Evolutionary conservation across 2,113 vertebrate genomes (phyloP), one percentile per base, ranked within the genome.

Genomic region (Diadophis punctatus): DNA sequence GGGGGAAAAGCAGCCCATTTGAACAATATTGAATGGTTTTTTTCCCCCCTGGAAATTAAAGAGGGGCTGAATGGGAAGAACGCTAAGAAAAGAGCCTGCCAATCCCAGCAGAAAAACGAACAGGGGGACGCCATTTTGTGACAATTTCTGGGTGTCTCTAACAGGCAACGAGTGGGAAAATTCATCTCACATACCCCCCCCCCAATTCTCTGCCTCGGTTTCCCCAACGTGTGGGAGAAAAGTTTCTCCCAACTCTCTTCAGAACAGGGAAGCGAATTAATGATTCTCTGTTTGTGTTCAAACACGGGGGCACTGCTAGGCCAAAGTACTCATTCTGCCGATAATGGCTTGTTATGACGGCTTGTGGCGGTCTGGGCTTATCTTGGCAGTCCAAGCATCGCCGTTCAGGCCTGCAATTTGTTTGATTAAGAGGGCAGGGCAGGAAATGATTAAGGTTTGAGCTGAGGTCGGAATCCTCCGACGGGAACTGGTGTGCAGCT

Each of bases 371-470:
- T 6, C n/a, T 1, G 0, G 39, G 63, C 96, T 51, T 95, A 96
- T 95, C 95, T 91, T 49, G 16, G 5, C 0, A 0, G 56, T 11
- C 0, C 86, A 2, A 68, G 27, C 43, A 43, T 56, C 0, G 18
- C 46, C 5, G 46, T 46, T 2, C 5, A 5, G 46, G 46, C 5
- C 46, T 46, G 46, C 0, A 30, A 3, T 60, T 20, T 34, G n/a
- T 1, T 86, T 95, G 48, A 0, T 3, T 3, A 6, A 18, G n/a
- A 89, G 91, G 56, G 94, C 91, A 34, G 46, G 16, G 80, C 4
- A 55, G 95, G 95, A 16, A 96, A 96, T 96, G 1, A 96, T 94
- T 96, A 94, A 94, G 93, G 51, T 0, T 34, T n/a, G 16, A 16
- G 53, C 52, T 0, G 7, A 51, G 51, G 51, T 25, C 68, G 2